Base-by-base conservation (phyloP, 2,888 invertebrate genomes). In the Apodemia mormo region DNA sequence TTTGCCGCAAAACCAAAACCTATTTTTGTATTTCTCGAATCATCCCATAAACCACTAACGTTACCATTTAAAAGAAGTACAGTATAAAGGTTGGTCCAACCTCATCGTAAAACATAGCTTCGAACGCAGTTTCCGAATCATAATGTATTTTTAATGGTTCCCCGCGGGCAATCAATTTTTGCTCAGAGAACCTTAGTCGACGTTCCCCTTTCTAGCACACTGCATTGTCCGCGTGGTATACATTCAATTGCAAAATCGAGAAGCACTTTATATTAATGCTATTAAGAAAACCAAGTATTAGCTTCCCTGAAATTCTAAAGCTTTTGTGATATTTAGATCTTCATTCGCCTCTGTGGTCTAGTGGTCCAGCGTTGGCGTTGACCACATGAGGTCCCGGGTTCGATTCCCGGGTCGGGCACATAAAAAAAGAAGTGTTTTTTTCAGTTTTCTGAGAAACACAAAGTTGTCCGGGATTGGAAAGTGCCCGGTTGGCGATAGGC, bases 81-180 rank as follows among this genome's bases (percentile, higher is more conserved):
- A 67, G 68, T 54, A 64, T 64, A 64, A 64, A 64, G 64, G 64
- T 64, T 64, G 37, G 52, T 71, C 67, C 68, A 68, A 68, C 43
- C 54, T 56, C 58, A 54, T 66, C 72, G 72, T 77, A 75, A 75
- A 77, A 77, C 74, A 76, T 73, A 74, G 77, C 75, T 72, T 71
- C 69, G 70, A 73, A 72, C 71, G 74, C 74, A 74, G 77, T 76
- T 76, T 70, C 74, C 74, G 74, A 74, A 80, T 78, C 76, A 78
- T 85, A 85, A 86, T 85, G 84, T 82, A 81, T 83, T 84, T 85
- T 85, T 85, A 85, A 86, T 85, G 83, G 82, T 77, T 73, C 78
- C 82, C 82, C 75, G 80, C 79, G 80, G 80, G 82, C 84, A 80
- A 82, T 82, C 81, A 82, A 80, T 82, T 81, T 81, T 81, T 79